Evolutionary conservation across 2,888 invertebrate species (phyloP).

Genomic region (Cantharis nigra): DNA sequence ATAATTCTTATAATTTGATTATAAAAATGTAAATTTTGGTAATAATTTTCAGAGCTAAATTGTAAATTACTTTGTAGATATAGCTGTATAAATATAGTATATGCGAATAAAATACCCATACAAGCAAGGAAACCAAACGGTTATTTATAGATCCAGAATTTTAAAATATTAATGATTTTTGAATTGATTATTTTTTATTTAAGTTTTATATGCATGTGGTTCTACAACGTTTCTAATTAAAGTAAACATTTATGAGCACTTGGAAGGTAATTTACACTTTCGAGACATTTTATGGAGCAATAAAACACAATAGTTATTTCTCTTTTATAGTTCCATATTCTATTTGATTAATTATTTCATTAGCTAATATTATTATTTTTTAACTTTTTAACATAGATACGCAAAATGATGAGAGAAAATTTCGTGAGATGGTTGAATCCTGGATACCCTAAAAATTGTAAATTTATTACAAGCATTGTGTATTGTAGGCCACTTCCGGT

Average conservation of each 20-base stretch:
- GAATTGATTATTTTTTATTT: neutral
- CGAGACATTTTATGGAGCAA: neutral
- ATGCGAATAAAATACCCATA: neutral
- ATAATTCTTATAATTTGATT: neutral
- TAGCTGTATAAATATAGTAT: neutral
- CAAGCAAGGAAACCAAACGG: neutral
- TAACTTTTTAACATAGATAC: neutral
- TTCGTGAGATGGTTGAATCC: neutral
- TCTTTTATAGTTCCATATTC: neutral
- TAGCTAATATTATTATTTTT: neutral
- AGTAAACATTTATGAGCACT: neutral
- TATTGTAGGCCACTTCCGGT: constrained; percentile 32
- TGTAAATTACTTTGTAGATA: neutral
- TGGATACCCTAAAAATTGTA: neutral
- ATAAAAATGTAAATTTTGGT: neutral
- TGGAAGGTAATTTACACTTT: neutral
- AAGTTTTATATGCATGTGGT: neutral
- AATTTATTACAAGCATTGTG: neutral
- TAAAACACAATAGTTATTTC: neutral
- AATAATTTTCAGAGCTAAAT: neutral
- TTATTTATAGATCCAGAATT: neutral
- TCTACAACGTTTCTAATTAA: neutral
- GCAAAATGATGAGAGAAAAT: neutral
- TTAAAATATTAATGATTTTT: neutral
- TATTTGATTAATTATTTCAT: neutral